A percentile compares a stretch with the other conserved stretches of the same genome.
Evolutionary conservation across 2,888 invertebrate species (phyloP).

Genomic region (Epiblema foenella): DNA sequence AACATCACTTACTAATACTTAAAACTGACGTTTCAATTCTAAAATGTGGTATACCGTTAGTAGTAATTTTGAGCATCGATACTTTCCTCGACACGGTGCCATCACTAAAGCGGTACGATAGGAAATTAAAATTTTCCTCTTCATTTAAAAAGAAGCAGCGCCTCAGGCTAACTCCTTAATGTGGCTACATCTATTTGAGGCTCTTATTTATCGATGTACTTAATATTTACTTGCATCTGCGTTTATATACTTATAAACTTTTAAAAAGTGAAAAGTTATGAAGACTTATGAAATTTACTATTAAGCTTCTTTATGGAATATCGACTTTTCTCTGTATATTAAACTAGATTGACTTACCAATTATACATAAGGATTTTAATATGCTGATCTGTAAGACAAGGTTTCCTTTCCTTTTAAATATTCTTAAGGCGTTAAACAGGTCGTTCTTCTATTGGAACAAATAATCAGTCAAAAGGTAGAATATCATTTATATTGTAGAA

Average conservation of each 20-base stretch:
- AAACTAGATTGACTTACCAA: neutral
- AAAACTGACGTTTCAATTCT: too few species aligned
- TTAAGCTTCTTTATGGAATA: neutral
- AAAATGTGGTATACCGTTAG: neutral
- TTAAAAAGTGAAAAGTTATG: neutral
- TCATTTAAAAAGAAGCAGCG: conserved; percentile 83
- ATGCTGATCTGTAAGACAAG: too few species aligned
- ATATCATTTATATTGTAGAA: too few species aligned
- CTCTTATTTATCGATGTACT: conserved; percentile 48
- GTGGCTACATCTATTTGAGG: conserved; percentile 71
- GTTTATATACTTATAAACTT: neutral
- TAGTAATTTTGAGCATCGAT: conserved; percentile 9
- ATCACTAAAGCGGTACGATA: conserved; percentile 75
- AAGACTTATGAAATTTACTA: neutral
- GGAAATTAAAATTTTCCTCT: conserved; percentile 85
- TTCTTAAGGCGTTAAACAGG: too few species aligned
- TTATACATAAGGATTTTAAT: neutral
- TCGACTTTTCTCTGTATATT: neutral
- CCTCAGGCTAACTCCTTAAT: conserved; percentile 82
- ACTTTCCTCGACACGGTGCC: conserved; percentile 45
- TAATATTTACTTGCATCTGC: conserved; percentile 43
- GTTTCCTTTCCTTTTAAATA: too few species aligned
- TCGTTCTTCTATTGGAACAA: too few species aligned
- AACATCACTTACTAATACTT: too few species aligned
- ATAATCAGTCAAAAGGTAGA: too few species aligned